These are phyloP conservation scores for Spinus olivaceus DNA, from an alignment of 2,797 vertebrate genomes.

Conservation along the genomic window DNA sequence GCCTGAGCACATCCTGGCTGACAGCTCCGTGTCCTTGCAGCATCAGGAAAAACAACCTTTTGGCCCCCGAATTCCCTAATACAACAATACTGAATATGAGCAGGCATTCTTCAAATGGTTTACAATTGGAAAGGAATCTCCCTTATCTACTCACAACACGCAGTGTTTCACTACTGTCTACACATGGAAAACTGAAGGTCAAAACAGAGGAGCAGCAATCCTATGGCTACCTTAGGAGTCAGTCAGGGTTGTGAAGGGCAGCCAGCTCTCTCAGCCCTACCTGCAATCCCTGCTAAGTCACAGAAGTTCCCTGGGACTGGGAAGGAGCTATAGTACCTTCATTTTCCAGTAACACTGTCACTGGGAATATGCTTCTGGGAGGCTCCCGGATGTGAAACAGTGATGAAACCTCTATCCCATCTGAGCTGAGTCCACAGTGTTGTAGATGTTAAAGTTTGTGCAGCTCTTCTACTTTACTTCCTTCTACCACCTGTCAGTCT, in stretches of 20 bases:
- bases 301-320: not conserved
- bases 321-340: not conserved
- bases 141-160: not conserved
- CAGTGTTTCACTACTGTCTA: not conserved
- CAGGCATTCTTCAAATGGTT: not conserved
- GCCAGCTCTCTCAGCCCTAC: not conserved
- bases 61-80: not conserved
- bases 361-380: not conserved
- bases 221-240: not conserved
- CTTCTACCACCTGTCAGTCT: not conserved
- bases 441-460: not conserved
- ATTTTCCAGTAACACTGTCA: not conserved
- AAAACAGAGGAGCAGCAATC: not conserved
- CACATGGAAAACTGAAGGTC: constrained; percentile 6
- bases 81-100: not conserved
- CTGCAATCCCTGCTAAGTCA: not conserved
- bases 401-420: not conserved
- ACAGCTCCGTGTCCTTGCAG: not conserved
- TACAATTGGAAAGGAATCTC: not conserved
- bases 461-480: not conserved
- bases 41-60: constrained; percentile 10
- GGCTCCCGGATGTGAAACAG: not conserved
- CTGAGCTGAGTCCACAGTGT: not conserved
- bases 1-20: not conserved
- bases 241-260: not conserved